Evolutionary conservation across 2,797 vertebrate species (phyloP), one percentile per base, ranked within the genome.

Genomic region (Epinephelus awoara): DNA sequence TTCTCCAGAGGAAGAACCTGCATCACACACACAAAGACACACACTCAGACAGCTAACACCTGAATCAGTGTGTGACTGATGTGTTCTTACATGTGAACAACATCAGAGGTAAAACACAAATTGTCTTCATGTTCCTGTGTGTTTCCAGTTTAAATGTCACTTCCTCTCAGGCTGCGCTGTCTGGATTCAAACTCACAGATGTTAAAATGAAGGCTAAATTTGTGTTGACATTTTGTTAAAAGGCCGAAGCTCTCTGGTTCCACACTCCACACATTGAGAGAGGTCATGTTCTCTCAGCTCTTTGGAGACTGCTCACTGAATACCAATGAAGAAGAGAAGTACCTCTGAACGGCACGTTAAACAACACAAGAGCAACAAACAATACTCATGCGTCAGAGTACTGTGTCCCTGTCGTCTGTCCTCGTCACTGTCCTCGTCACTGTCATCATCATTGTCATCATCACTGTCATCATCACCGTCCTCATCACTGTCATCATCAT

Each of bases 1-100:
- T 99, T 99, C 93, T 99, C 98, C 82, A 99, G 94, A 2, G 98
- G 98, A 23, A 99, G 96, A 27, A 99, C 96, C 98, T 99, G 76
- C 23, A 9, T 10, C 34, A 34, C 34, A 23, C 3, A 18, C 68
- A 69, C 38, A 25, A 51, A 50, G n/a, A 72, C 14, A 66, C 72
- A 17, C 14, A 3, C 46, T 5, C 6, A 6, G 27, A 29, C 27
- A 29, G 27, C 6, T 29, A 29, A 46, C 38, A 68, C 13, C 12
- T 5, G 14, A 46, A 46, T 14, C 13, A 46, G 14, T 17, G 14
- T 15, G 44, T 25, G 2, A 47, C 54, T 21, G 2, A 12, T 13
- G 34, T 50, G 15, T 12, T 52, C 56, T 51, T 44, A 76, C 34
- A 55, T 64, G 23, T 71, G 3, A 57, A 38, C 69, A 34, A 44